Evolutionary conservation across 1,140 invertebrate species (phyloP).

Genomic region (Orussus abietinus): DNA sequence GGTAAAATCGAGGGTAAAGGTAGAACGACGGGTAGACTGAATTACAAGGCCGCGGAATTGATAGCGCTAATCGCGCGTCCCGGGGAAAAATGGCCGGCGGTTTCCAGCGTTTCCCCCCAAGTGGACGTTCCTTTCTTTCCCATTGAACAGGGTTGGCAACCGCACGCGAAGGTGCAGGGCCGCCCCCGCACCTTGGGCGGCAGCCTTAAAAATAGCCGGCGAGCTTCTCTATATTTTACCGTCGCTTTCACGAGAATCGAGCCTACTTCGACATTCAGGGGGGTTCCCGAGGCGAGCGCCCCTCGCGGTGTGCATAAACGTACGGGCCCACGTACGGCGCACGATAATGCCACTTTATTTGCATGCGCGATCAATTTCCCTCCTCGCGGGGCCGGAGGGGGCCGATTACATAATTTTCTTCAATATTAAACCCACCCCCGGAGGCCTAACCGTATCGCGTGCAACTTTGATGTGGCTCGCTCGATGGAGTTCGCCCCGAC

Average conservation of each 20-base stretch:
- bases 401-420: constrained; percentile 48
- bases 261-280: constrained; percentile 9
- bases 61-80: too few species aligned
- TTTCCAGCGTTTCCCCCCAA: too few species aligned
- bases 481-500: constrained; percentile 52
- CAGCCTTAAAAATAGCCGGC: too few species aligned
- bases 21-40: too few species aligned
- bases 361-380: constrained; percentile 44
- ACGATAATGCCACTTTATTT: constrained; percentile 41
- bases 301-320: constrained; percentile 16
- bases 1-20: too few species aligned
- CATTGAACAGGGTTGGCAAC: too few species aligned
- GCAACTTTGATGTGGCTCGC: constrained; percentile 47
- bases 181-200: too few species aligned
- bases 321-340: constrained; percentile 21
- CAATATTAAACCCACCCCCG: constrained; percentile 36
- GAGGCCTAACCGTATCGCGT: constrained; percentile 35
- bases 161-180: too few species aligned
- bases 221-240: constrained; percentile 20
- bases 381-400: constrained; percentile 15
- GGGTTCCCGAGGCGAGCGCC: constrained; percentile 14
- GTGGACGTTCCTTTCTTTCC: too few species aligned
- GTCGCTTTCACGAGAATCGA: constrained; percentile 25
- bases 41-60: too few species aligned
- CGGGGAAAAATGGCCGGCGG: too few species aligned